These are phyloP conservation scores for Oligia strigilis DNA, from an alignment of 2,888 invertebrate species.

Conservation along the genomic window DNA sequence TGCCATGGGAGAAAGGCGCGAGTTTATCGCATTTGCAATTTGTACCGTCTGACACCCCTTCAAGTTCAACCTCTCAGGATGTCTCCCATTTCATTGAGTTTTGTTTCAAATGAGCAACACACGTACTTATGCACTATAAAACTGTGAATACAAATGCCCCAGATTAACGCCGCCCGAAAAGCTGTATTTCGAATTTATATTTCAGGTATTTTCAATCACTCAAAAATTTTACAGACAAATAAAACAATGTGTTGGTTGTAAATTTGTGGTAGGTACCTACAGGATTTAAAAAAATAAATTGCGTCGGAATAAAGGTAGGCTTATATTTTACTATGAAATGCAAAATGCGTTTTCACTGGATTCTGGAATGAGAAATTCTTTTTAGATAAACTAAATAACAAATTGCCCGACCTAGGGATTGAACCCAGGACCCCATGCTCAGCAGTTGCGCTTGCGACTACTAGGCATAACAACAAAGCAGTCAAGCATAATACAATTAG, in stretches of 20 bases:
- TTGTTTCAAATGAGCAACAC: constrained; percentile 29
- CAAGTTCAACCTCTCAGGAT: constrained; percentile 25
- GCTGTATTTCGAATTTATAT: background rate
- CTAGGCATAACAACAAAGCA: background rate
- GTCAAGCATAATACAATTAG: background rate
- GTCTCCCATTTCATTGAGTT: constrained; percentile 41
- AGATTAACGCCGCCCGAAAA: constrained; percentile 7
- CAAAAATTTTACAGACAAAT: background rate
- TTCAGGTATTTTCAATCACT: background rate
- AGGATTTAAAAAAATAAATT: background rate
- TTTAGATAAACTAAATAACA: background rate
- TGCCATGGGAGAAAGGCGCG: too few relatives aligned
- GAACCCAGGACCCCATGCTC: background rate
- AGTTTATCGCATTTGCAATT: constrained; percentile 2
- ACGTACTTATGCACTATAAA: constrained; percentile 19
- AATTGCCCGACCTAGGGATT: background rate
- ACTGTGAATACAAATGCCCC: constrained; percentile 29
- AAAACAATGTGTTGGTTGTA: background rate
- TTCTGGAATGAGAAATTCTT: background rate
- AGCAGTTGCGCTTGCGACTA: background rate
- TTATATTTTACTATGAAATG: background rate
- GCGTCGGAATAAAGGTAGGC: too few relatives aligned
- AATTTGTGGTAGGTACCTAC: background rate
- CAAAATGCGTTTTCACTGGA: background rate
- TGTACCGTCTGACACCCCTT: constrained; percentile 15